A percentile compares a stretch with the other conserved stretches of the same genome.
Evolutionary conservation across 2,888 invertebrate species (phyloP).

Genomic region (Aquatica leii): DNA sequence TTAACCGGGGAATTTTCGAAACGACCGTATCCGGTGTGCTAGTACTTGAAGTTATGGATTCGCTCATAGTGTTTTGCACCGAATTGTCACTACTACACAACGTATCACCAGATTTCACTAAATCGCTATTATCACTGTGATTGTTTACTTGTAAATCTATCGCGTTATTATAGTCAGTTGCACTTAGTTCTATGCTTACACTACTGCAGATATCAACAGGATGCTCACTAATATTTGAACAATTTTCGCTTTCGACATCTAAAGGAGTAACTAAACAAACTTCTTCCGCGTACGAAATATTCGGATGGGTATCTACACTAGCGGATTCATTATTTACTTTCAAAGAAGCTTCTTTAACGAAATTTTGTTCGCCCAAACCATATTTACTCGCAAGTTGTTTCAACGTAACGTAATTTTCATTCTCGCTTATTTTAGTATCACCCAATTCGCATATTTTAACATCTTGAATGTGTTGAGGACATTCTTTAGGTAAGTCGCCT

Average conservation of each 20-base stretch:
- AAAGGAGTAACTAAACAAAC: constrained; percentile 59
- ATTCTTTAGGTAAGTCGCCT: constrained; percentile 59
- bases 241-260: constrained; percentile 59
- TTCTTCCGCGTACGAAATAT: constrained; percentile 59
- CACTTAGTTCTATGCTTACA: constrained; percentile 52
- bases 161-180: constrained; percentile 49
- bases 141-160: constrained; percentile 26
- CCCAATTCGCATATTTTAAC: constrained; percentile 48
- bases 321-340: constrained; percentile 12
- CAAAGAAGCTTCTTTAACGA: constrained; percentile 17
- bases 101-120: constrained; percentile 54
- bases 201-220: constrained; percentile 59
- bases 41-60: constrained; percentile 71
- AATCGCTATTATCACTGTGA: constrained; percentile 42
- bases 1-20: constrained; percentile 64
- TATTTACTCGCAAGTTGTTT: constrained; percentile 58
- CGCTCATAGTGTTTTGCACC: constrained; percentile 65
- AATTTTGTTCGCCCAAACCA: constrained; percentile 51
- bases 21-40: constrained; percentile 78
- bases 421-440: constrained; percentile 44
- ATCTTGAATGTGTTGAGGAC: constrained; percentile 58
- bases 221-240: constrained; percentile 56
- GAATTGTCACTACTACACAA: constrained; percentile 54
- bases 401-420: constrained; percentile 59
- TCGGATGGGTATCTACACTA: constrained; percentile 44